A percentile compares a stretch with the other conserved stretches of the same genome.
phyloP scores from a whole-genome alignment of 2,797 vertebrate genomes.

The Sebastes miniatus region DNA sequence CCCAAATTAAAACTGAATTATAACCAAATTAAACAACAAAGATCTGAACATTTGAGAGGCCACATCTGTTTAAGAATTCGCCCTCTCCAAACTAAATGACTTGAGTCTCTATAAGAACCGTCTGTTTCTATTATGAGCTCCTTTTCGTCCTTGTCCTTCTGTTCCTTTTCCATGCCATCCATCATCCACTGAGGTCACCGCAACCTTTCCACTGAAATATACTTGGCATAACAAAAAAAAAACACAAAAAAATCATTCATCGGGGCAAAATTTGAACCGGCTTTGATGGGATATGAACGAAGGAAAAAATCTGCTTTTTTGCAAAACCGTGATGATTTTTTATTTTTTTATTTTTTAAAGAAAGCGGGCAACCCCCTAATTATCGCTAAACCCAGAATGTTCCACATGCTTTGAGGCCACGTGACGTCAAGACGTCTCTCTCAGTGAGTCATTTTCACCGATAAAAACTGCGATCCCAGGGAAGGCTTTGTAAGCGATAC shows the following conservation, averaged over 20 bases:
- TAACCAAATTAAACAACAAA: neutral
- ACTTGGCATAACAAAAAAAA: conserved; percentile 37
- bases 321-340: conserved; percentile 57
- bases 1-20: neutral
- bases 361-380: conserved; percentile 76
- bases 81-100: neutral
- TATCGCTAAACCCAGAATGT: conserved; percentile 69
- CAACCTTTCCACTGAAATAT: conserved; percentile 58
- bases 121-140: neutral
- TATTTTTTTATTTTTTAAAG: conserved; percentile 23
- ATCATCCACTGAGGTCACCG: conserved; percentile 54
- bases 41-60: neutral
- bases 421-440: conserved; percentile 49
- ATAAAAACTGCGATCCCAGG: conserved; percentile 69
- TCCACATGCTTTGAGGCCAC: conserved; percentile 59
- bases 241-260: conserved; percentile 44
- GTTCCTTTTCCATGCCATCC: conserved; percentile 56
- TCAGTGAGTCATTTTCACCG: conserved; percentile 77
- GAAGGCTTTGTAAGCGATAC: conserved; percentile 79
- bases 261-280: conserved; percentile 28
- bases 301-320: conserved; percentile 41
- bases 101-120: neutral
- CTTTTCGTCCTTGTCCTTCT: conserved; percentile 30
- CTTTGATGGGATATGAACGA: conserved; percentile 37
- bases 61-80: conserved; percentile 7